Conservation (phyloP, 2,888 invertebrate species). For the Archips crataeganus region DNA sequence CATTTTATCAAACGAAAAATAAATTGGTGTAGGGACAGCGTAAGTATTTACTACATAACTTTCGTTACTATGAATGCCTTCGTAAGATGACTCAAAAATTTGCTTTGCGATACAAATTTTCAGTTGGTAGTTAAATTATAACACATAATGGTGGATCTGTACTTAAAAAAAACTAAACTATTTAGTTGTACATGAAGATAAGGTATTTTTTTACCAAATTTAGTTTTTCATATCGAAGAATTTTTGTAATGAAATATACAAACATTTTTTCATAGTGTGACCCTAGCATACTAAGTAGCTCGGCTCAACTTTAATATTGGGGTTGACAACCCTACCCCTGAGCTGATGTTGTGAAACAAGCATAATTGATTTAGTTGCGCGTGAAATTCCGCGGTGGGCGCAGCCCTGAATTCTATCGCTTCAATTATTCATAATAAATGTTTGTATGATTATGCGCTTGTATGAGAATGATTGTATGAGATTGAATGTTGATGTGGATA, state of each 20-base stretch:
- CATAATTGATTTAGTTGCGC: slow-evolving; percentile 81
- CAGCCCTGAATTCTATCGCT: slow-evolving; percentile 60
- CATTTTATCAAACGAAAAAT: no score
- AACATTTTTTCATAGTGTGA: background rate
- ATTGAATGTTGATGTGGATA: background rate
- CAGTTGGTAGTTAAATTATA: no score
- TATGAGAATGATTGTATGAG: slow-evolving; percentile 2
- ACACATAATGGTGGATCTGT: no score
- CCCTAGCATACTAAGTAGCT: background rate
- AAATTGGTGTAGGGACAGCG: no score
- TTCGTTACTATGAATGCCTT: no score
- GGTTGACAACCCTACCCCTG: slow-evolving; percentile 43
- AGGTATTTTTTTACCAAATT: no score
- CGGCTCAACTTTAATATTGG: background rate
- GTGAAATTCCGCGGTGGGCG: slow-evolving; percentile 68
- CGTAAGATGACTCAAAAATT: no score
- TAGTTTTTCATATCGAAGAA: no score
- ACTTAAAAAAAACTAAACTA: no score
- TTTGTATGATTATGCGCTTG: slow-evolving; percentile 3
- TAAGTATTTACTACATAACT: no score
- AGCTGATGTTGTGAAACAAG: slow-evolving; percentile 68
- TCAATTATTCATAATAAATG: slow-evolving; percentile 57
- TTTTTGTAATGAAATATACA: background rate
- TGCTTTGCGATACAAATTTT: no score
- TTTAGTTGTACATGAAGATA: no score